Percentiles rank a stretch among this genome's conserved stretches.
Conservation (phyloP, 2,113 vertebrate genomes). For the Acrocephalus arundinaceus region DNA sequence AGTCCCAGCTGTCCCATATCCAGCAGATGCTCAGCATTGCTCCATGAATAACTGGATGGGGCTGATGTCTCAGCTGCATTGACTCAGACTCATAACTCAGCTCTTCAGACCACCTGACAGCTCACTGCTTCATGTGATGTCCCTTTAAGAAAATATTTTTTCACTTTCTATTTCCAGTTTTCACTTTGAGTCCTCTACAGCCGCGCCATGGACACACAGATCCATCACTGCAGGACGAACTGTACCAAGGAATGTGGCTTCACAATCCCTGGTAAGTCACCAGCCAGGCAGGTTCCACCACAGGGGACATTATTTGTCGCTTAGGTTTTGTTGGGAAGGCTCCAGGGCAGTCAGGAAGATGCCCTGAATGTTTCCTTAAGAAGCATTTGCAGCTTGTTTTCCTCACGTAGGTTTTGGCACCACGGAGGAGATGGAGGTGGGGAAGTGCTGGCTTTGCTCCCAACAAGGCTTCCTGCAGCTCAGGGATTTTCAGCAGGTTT, state of each 20-base stretch:
- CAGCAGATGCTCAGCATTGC: background rate
- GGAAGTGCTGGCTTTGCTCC: background rate
- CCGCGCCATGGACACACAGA: background rate
- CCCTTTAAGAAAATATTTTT: background rate
- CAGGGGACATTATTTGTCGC: background rate
- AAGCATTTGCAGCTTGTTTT: background rate
- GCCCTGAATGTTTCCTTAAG: background rate
- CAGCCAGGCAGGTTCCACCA: background rate
- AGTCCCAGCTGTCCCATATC: accelerated
- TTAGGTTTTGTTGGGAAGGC: background rate
- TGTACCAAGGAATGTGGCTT: background rate
- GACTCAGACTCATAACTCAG: background rate
- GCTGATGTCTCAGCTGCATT: background rate
- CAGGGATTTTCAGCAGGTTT: background rate
- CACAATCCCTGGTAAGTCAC: background rate
- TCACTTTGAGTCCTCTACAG: background rate
- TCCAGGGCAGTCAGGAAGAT: background rate
- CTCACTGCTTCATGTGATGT: background rate
- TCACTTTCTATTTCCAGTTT: background rate
- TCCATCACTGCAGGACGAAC: background rate
- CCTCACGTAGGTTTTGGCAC: background rate
- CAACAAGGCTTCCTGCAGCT: background rate
- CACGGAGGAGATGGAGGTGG: background rate
- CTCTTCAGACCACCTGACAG: too few relatives aligned
- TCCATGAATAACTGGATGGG: background rate